Base-by-base conservation (phyloP, 2,797 vertebrate genomes). In the Tragopan temminckii region DNA sequence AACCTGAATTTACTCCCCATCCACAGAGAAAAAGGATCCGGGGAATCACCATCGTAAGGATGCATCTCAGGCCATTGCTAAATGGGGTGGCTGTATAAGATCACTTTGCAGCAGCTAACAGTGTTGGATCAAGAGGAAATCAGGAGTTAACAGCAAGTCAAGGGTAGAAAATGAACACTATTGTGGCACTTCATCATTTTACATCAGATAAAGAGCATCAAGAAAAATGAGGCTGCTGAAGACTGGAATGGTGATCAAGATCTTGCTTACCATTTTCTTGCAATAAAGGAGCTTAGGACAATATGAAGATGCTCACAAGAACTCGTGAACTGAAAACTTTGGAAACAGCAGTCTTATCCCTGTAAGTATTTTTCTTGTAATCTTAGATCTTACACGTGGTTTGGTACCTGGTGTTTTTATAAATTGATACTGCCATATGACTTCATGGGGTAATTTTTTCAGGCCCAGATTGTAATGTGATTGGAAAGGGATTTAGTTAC, bases 331-430 rank as follows among this genome's bases (percentile, higher is more conserved):
- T 50, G 50, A 76, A 66, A 89, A 55, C 33, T 83, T 82, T 4
- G 13, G n/a, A 76, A 85, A 67, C 43, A 76, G 20, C 13, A 7
- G 4, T 64, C 48, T 88, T 85, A 74, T 4, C 13, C 17, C 38
- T 85, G 85, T 95, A 91, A 96, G 89, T 96, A 88, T 64, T 78
- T 83, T 83, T 77, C n/a, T 70, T 77, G 24, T 91, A 10, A 57
- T 68, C 35, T 93, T 68, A 68, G 61, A 91, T 75, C 17, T 79
- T 76, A 77, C 70, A 58, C 67, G 6, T 57, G 79, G 35, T 72
- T 17, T 78, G 23, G 79, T 78, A 31, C 14, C 10, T 58, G 20
- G 15, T 61, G 13, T n/a, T 70, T 70, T 31, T 71, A 69, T 52
- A 18, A 89, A 38, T 71, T 40, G 36, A 8, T 91, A 27, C 6